Base-by-base conservation (phyloP, 2,888 invertebrate genomes). In the Orthosia incerta region DNA sequence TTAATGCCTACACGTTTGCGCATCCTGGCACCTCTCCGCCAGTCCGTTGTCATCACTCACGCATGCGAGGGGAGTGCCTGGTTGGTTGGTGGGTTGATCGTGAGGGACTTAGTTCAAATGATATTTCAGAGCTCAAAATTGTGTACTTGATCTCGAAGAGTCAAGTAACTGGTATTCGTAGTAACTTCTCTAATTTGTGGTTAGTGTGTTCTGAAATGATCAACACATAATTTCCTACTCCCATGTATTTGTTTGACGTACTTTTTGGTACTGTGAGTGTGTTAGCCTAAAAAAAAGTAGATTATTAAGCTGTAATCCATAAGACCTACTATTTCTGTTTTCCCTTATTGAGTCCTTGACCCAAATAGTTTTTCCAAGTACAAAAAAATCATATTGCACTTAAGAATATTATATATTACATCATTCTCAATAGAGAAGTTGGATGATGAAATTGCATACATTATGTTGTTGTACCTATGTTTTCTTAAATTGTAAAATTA, bases 381-480 rank as follows among this genome's bases (percentile, higher is more conserved):
- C 13, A 0, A 39, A 46, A 77, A 61, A 56, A 26, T 4, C 15
- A 20, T 4, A 18, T 48, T 45, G 4, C 13, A 50, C 15, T 11
- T 9, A 62, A 23, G 23, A 62, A 50, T 26, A 26, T 51, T 13
- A 62, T 39, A 53, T 62, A 71, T 76, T 71, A 53, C 72, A 76
- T 71, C 31, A 79, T 61, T 31, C 18, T 55, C n/a, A 23, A 53
- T 39, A 51, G 13, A 26, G 3, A 51, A 39, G 1, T 55, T 11
- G 7, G 31, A 79, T 72, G 45, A 61, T 60, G 31, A 64, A 50
- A 78, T 61, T 39, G n/a, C 23, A 57, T 62, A 71, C 57, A 57
- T 70, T 56, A 39, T 70, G 48, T n/a, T 4, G 7, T 31, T 39
- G 39, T 39, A 39, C 39, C 4, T 4, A 12, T 9, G 2, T 48